phyloP scores from a whole-genome alignment of 2,113 vertebrate species.

The Mastomys natalensis region DNA sequence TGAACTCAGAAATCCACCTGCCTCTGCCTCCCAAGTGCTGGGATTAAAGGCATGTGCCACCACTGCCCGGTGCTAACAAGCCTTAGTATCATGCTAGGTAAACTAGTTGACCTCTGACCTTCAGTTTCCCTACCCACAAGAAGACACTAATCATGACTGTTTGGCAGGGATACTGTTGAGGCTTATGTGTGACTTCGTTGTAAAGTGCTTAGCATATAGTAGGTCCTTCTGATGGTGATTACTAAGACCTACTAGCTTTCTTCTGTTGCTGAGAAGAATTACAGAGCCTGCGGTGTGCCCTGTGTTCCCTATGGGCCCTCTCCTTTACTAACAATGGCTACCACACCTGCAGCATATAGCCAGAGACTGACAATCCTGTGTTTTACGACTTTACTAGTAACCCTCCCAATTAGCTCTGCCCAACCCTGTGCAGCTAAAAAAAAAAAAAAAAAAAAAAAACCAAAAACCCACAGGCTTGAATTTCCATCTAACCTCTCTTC shows the following conservation, averaged over 20 bases:
- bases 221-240: neutral
- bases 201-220: neutral
- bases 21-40: too few species aligned
- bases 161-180: neutral
- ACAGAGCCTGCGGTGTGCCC: neutral
- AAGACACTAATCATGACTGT: neutral
- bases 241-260: neutral
- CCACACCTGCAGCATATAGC: neutral
- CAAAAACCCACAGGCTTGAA: neutral
- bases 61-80: too few species aligned
- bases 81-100: neutral
- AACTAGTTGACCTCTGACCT: neutral
- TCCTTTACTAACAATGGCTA: neutral
- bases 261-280: neutral
- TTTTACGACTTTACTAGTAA: neutral
- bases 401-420: neutral
- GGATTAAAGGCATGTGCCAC: too few species aligned
- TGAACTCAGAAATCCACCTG: too few species aligned
- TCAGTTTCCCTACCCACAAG: neutral
- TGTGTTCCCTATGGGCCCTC: neutral
- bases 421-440: neutral
- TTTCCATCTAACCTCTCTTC: accelerated
- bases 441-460: too few species aligned
- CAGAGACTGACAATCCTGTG: neutral
- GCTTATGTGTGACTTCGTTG: neutral